Conservation (phyloP, 2,888 invertebrate genomes). For the Euphydryas editha region DNA sequence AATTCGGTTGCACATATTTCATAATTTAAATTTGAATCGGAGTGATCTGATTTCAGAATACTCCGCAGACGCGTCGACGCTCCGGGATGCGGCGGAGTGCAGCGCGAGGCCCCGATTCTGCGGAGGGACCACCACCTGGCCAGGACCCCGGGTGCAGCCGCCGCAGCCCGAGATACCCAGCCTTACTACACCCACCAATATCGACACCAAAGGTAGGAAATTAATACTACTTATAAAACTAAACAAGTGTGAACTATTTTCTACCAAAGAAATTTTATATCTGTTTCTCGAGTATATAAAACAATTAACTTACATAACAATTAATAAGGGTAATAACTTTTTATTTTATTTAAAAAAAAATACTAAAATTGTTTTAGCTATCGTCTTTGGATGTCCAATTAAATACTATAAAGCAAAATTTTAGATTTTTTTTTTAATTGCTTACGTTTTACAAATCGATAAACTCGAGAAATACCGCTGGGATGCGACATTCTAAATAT, state of each 20-base stretch:
- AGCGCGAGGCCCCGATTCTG: slow-evolving; percentile 83
- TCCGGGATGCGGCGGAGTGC: slow-evolving; percentile 79
- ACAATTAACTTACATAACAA: too few species aligned
- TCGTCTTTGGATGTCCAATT: not conserved
- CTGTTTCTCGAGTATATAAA: too few species aligned
- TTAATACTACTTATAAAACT: not conserved
- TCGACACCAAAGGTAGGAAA: slow-evolving; percentile 79
- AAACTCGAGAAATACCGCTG: not conserved
- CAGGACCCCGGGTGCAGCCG: slow-evolving; percentile 80
- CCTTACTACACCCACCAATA: slow-evolving; percentile 67
- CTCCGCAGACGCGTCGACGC: slow-evolving; percentile 76
- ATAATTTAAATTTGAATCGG: slow-evolving; percentile 22
- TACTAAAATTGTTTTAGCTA: too few species aligned
- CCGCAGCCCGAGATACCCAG: slow-evolving; percentile 76
- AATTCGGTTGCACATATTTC: not conserved
- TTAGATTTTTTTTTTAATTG: not conserved
- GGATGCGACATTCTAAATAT: not conserved
- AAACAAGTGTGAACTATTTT: not conserved
- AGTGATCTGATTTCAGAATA: slow-evolving; percentile 62
- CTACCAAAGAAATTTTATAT: not conserved
- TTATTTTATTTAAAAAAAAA: too few species aligned
- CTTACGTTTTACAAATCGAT: not conserved
- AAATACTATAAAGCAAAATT: not conserved
- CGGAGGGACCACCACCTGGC: slow-evolving; percentile 81
- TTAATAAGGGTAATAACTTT: too few species aligned